A percentile compares a stretch with the other conserved stretches of the same genome.
phyloP scores from a whole-genome alignment of 2,888 invertebrate genomes.

The Pyrochroa serraticornis region DNA sequence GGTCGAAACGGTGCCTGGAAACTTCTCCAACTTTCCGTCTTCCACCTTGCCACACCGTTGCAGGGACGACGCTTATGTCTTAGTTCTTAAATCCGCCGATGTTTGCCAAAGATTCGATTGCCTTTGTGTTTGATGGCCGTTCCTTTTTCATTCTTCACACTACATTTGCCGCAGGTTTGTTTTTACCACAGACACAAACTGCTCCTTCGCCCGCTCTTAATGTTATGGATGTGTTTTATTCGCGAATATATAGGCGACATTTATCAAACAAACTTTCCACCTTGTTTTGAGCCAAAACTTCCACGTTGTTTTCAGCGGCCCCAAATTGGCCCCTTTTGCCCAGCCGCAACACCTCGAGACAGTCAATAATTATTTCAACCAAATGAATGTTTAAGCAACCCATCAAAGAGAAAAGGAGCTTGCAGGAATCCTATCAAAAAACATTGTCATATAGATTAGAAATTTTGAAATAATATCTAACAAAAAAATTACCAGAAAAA shows the following conservation, averaged over 20 bases:
- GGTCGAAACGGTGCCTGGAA: slow-evolving; percentile 50
- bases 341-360: neutral
- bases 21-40: slow-evolving; percentile 34
- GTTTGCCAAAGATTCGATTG: slow-evolving; percentile 28
- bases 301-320: slow-evolving; percentile 14
- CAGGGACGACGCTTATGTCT: slow-evolving; percentile 18
- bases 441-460: too few relatives aligned
- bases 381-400: too few relatives aligned
- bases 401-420: too few relatives aligned
- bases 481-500: too few relatives aligned
- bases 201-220: neutral
- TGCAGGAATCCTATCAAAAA: too few relatives aligned
- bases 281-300: slow-evolving; percentile 25
- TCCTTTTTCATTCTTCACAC: slow-evolving; percentile 22
- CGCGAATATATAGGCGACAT: slow-evolving; percentile 24
- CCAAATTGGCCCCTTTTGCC: slow-evolving; percentile 4
- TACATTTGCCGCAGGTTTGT: slow-evolving; percentile 29
- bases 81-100: slow-evolving; percentile 21
- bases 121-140: slow-evolving; percentile 15
- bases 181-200: slow-evolving; percentile 20
- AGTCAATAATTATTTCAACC: too few relatives aligned
- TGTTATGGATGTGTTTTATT: slow-evolving; percentile 28
- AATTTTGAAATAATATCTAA: too few relatives aligned
- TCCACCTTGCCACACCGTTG: slow-evolving; percentile 10
- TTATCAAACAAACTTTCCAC: slow-evolving; percentile 30